Evolutionary conservation across 2,797 vertebrate genomes (phyloP), one percentile per base, ranked within the genome.

Genomic region (Leuciscus waleckii): DNA sequence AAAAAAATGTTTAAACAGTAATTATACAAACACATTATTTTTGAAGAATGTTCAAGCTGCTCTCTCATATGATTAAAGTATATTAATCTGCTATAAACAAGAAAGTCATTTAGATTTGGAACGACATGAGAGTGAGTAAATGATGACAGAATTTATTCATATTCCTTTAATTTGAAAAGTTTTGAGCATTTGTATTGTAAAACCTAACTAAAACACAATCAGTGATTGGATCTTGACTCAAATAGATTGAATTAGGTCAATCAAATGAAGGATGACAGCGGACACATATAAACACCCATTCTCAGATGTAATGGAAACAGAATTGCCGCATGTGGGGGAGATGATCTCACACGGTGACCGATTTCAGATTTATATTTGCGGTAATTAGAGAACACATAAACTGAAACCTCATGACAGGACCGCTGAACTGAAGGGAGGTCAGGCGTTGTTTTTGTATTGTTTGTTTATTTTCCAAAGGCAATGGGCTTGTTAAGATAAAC

Each of bases 221-320:
- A 17, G n/a, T 63, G 39, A 71, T 73, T 35, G 51, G 39, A 58
- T 82, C 56, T 73, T 4, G 37, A 73, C 54, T 46, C 19, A 69
- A 70, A 54, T 4, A n/a, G 41, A 73, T 73, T 11, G 58, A 75
- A 83, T 79, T 56, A 70, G 23, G 65, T 37, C 29, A 70, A 70
- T 79, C 23, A 61, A 84, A 69, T 69, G 26, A 84, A 46, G 21
- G 8, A 56, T 32, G 75, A 61, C 73, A 46, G 26, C 1, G 23
- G 68, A 80, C 37, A 39, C 14, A 83, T 49, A 21, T 58, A 82
- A 51, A 87, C 43, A 74, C 49, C 19, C 76, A 37, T 13, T 58
- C n/a, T 51, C 78, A 80, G 61, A 84, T 80, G 41, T 23, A 32
- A 77, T 63, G 23, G 70, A 84, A 87, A 81, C 41, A n/a, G 37